These are phyloP conservation scores for Oncorhynchus clarkii DNA, from an alignment of 2,113 vertebrate species.

Conservation along the genomic window DNA sequence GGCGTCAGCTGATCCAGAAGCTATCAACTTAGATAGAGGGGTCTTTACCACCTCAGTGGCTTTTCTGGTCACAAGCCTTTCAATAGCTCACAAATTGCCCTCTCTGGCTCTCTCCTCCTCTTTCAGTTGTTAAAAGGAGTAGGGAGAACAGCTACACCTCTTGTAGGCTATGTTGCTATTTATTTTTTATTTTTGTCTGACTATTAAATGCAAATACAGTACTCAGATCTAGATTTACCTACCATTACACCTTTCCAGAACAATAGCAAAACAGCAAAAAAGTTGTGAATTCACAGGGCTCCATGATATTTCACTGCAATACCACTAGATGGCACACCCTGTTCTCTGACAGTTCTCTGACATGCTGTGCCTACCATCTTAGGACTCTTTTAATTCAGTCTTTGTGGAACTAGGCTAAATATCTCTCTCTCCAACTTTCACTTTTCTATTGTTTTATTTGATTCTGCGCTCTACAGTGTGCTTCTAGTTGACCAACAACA, in stretches of 20 bases:
- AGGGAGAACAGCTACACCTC: too few species aligned
- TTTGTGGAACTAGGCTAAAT: too few species aligned
- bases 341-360: not conserved
- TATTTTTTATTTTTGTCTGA: too few species aligned
- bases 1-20: slow-evolving; percentile 69
- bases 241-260: too few species aligned
- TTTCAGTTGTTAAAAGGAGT: too few species aligned
- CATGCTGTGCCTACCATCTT: too few species aligned
- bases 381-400: not conserved
- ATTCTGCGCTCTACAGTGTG: too few species aligned
- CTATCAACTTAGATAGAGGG: slow-evolving; percentile 64
- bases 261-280: too few species aligned
- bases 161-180: too few species aligned
- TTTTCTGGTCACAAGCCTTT: slow-evolving; percentile 46
- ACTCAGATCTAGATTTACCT: too few species aligned
- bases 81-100: slow-evolving; percentile 62
- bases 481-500: not conserved
- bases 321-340: slow-evolving; percentile 61
- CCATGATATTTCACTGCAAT: not conserved
- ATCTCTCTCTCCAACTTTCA: not conserved
- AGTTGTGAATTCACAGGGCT: not conserved
- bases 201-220: too few species aligned
- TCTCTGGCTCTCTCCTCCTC: slow-evolving; percentile 3
- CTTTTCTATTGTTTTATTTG: not conserved
- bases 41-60: slow-evolving; percentile 56